These are phyloP conservation scores for Chaetoderma sp. DNA, from an alignment of 2,888 invertebrate genomes.

Conservation along the genomic window DNA sequence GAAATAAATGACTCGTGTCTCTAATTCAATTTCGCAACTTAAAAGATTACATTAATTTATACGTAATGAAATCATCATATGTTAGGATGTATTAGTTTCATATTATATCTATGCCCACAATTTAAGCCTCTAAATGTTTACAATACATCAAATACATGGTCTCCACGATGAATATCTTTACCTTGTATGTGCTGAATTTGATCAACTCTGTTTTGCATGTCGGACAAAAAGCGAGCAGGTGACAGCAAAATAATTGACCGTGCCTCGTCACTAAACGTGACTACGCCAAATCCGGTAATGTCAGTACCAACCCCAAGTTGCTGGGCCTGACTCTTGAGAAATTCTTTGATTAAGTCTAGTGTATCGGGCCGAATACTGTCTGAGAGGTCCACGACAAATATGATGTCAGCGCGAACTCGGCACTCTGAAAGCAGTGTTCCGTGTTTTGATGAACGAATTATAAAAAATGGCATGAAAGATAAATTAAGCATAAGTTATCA, in stretches of 20 bases:
- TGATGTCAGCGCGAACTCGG: neutral
- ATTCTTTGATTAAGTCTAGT: neutral
- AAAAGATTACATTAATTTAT: too few species aligned
- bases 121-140: too few species aligned
- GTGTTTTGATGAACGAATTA: neutral
- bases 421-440: neutral
- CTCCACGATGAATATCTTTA: too few species aligned
- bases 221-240: neutral
- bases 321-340: neutral
- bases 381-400: neutral
- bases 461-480: neutral
- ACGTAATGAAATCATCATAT: too few species aligned
- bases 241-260: neutral
- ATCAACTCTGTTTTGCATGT: neutral
- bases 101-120: too few species aligned
- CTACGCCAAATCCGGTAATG: neutral
- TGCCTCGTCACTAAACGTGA: conserved; percentile 1
- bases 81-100: too few species aligned
- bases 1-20: too few species aligned
- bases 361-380: neutral
- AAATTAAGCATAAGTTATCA: too few species aligned
- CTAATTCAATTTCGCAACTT: too few species aligned
- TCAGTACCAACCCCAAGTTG: neutral
- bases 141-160: too few species aligned
- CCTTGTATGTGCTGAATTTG: too few species aligned